phyloP scores from a whole-genome alignment of 2,888 invertebrate species.

The Agonopterix arenella region DNA sequence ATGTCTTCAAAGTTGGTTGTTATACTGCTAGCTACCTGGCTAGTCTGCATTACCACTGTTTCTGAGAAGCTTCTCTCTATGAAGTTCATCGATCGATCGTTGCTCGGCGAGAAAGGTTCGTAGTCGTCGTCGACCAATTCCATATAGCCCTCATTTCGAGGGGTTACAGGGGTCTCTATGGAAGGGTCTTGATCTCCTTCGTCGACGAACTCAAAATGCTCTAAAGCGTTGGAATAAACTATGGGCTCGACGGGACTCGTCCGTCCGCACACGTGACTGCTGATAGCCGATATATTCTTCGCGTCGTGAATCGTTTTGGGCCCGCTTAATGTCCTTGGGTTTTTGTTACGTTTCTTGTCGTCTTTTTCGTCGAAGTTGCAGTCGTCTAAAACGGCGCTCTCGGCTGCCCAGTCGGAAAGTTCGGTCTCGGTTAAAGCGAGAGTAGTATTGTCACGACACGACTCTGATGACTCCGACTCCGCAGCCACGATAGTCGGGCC shows the following conservation, averaged over 20 bases:
- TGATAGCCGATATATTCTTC: constrained; percentile 53
- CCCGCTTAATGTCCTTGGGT: constrained; percentile 49
- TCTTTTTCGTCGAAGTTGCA: constrained; percentile 71
- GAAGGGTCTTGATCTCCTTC: constrained; percentile 89
- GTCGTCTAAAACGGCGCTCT: constrained; percentile 87
- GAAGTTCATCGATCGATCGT: constrained; percentile 74
- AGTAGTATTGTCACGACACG: constrained; percentile 82
- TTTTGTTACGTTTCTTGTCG: constrained; percentile 43
- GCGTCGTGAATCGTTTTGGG: constrained; percentile 57
- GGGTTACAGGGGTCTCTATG: constrained; percentile 70
- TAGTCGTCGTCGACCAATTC: constrained; percentile 64
- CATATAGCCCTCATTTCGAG: constrained; percentile 59
- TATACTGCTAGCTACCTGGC: constrained; percentile 18
- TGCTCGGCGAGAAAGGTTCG: constrained; percentile 50
- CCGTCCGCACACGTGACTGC: constrained; percentile 64
- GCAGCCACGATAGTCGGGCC: constrained; percentile 61
- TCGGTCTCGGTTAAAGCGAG: constrained; percentile 90
- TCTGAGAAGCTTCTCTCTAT: constrained; percentile 69
- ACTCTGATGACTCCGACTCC: constrained; percentile 78
- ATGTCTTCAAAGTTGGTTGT: constrained; percentile 6
- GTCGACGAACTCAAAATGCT: constrained; percentile 91
- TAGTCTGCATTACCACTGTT: constrained; percentile 45
- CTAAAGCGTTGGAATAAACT: constrained; percentile 77
- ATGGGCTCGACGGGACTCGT: constrained; percentile 39
- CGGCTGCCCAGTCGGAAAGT: constrained; percentile 92